Conservation (phyloP, 2,113 vertebrate genomes). For the Puffinus mauretanicus region DNA sequence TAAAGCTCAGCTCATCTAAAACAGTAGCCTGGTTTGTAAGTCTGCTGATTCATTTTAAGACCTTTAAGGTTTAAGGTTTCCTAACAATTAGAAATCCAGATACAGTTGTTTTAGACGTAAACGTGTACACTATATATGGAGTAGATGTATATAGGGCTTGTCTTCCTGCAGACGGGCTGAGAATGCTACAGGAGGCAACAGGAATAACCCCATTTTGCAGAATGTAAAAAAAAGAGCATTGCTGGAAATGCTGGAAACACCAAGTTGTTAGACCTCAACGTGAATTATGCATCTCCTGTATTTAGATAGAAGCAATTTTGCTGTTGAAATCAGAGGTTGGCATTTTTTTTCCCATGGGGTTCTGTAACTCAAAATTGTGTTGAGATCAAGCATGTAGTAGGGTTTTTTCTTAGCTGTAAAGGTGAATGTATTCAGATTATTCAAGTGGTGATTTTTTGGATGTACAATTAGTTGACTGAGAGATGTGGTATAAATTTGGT, state of each 20-base stretch:
- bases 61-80: not conserved
- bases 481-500: constrained; percentile 53
- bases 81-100: not conserved
- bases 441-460: constrained; percentile 64
- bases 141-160: not conserved
- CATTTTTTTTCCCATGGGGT: constrained; percentile 14
- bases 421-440: constrained; percentile 64
- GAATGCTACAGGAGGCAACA: not conserved
- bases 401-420: constrained; percentile 22
- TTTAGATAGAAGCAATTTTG: constrained; percentile 50
- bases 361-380: constrained; percentile 36
- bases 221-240: not conserved
- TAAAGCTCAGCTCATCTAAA: not conserved
- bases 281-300: constrained; percentile 37
- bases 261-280: not conserved
- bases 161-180: not conserved
- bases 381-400: constrained; percentile 31
- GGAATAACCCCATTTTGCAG: not conserved
- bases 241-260: not conserved
- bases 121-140: too few relatives aligned
- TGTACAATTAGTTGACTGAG: constrained; percentile 62
- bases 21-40: not conserved
- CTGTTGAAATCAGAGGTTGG: constrained; percentile 41
- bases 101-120: not conserved
- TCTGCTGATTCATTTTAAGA: not conserved